These are phyloP conservation scores for Achroia grisella DNA, from an alignment of 1,140 invertebrate genomes.

Conservation along the genomic window DNA sequence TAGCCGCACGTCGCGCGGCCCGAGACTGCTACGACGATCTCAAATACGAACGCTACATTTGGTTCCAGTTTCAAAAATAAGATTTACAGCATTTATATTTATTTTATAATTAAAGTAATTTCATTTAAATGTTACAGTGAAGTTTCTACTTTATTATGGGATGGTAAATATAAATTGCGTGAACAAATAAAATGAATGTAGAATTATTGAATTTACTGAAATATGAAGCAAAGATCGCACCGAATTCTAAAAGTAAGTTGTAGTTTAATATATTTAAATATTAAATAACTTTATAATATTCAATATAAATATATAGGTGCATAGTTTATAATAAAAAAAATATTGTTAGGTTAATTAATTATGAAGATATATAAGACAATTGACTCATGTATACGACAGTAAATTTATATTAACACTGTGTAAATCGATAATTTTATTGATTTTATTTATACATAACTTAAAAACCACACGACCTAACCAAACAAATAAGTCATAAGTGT, in stretches of 20 bases:
- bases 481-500: too few relatives aligned
- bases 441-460: too few relatives aligned
- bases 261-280: too few relatives aligned
- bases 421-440: too few relatives aligned
- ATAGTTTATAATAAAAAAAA: too few relatives aligned
- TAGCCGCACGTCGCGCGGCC: slow-evolving; percentile 34
- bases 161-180: not conserved
- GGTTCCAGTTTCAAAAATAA: not conserved
- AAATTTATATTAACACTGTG: too few relatives aligned
- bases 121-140: slow-evolving; percentile 5
- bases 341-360: too few relatives aligned
- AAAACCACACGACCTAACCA: too few relatives aligned
- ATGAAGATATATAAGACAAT: too few relatives aligned
- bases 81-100: not conserved
- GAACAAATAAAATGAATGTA: slow-evolving; percentile 37
- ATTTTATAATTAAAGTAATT: not conserved
- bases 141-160: slow-evolving; percentile 1
- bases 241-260: slow-evolving; percentile 32
- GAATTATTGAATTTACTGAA: slow-evolving; percentile 36
- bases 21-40: slow-evolving; percentile 19
- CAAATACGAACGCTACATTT: slow-evolving; percentile 15
- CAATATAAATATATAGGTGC: too few relatives aligned
- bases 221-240: slow-evolving; percentile 27
- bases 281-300: too few relatives aligned
- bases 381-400: too few relatives aligned